Conservation (phyloP, 2,113 vertebrate genomes). For the Petrocephalus zakoni region DNA sequence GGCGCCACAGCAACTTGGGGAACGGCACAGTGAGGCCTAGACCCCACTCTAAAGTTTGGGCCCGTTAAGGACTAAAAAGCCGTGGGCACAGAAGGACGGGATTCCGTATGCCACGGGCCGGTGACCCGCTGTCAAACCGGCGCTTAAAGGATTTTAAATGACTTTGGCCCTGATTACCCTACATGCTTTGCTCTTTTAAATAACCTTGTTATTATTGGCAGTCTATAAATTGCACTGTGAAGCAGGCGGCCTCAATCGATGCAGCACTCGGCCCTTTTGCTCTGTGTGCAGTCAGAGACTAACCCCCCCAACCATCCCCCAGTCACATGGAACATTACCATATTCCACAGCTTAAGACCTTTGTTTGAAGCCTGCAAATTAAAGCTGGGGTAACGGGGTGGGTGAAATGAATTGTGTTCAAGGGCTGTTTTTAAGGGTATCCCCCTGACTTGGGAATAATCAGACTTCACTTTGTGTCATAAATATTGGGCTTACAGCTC, state of each 20-base stretch:
- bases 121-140: conserved; percentile 63
- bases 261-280: conserved; percentile 20
- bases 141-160: conserved; percentile 68
- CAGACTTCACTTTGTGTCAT: conserved; percentile 47
- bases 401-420: conserved; percentile 25
- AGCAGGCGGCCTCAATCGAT: conserved; percentile 31
- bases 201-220: conserved; percentile 64
- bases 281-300: conserved; percentile 15
- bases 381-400: neutral
- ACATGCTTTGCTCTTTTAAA: conserved; percentile 54
- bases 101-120: conserved; percentile 53
- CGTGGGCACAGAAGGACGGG: conserved; percentile 39
- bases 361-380: conserved; percentile 26
- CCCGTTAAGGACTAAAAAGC: conserved; percentile 45
- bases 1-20: conserved; percentile 59
- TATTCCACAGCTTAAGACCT: conserved; percentile 37
- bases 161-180: conserved; percentile 65
- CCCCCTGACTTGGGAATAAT: conserved; percentile 41
- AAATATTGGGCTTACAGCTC: conserved; percentile 41
- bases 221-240: conserved; percentile 41
- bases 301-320: neutral
- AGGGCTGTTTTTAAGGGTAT: conserved; percentile 31
- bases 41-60: conserved; percentile 38
- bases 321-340: conserved; percentile 37
- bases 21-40: conserved; percentile 41